These are phyloP conservation scores for Drosophila paracracens DNA, from an alignment of 2,888 invertebrate genomes.

Conservation along the genomic window DNA sequence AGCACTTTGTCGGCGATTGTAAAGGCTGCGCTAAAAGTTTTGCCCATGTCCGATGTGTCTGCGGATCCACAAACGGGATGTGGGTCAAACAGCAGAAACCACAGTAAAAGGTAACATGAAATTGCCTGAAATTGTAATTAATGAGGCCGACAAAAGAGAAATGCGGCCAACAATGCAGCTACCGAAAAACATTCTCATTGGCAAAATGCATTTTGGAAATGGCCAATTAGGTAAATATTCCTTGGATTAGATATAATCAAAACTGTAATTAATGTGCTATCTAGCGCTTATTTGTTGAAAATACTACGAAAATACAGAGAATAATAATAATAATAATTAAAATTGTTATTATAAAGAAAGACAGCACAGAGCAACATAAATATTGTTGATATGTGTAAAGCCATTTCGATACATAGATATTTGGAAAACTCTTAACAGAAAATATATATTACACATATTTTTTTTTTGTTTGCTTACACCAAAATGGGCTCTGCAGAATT, in stretches of 20 bases:
- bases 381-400: not conserved
- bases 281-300: too few species aligned
- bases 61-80: conserved; percentile 27
- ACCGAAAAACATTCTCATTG: conserved; percentile 1
- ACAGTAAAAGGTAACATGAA: conserved; percentile 47
- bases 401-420: too few species aligned
- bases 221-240: not conserved
- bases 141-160: conserved; percentile 44
- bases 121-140: conserved; percentile 65
- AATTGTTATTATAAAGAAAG: not conserved
- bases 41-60: conserved; percentile 17
- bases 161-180: not conserved
- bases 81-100: conserved; percentile 60
- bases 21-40: conserved; percentile 25
- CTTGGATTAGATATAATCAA: not conserved
- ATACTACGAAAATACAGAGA: not conserved
- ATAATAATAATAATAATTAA: not conserved
- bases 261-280: not conserved
- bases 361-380: not conserved
- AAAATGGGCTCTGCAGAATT: not conserved
- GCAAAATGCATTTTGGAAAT: conserved; percentile 1
- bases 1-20: conserved; percentile 34
- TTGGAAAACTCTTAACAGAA: too few species aligned
- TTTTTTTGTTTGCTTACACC: too few species aligned
- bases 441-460: too few species aligned